Evolutionary conservation across 2,113 vertebrate genomes (phyloP).

Genomic region (Microcebus murinus): DNA sequence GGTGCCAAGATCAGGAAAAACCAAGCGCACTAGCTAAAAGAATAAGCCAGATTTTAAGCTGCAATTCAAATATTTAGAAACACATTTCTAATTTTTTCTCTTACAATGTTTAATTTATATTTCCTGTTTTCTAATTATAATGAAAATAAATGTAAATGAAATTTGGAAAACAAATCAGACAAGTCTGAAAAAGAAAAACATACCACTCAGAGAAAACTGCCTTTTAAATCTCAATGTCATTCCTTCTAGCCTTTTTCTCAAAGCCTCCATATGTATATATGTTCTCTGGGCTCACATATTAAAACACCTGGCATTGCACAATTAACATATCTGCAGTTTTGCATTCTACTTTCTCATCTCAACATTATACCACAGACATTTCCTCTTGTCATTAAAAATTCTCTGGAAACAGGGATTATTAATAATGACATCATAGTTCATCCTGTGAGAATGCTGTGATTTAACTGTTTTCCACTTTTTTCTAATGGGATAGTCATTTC

Average conservation of each 20-base stretch:
- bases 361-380: not conserved
- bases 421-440: not conserved
- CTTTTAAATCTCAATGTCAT: not conserved
- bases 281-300: no score
- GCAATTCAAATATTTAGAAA: not conserved
- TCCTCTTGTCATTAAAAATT: not conserved
- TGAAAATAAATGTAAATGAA: not conserved
- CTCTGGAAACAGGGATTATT: not conserved
- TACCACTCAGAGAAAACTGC: not conserved
- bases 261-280: fast-evolving
- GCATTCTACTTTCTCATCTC: not conserved
- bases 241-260: not conserved
- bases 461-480: not conserved
- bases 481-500: not conserved
- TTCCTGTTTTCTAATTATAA: not conserved
- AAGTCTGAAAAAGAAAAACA: not conserved
- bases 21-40: constrained; percentile 78
- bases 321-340: not conserved
- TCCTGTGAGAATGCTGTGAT: not conserved
- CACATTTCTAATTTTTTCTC: not conserved
- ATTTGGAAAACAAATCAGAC: not conserved
- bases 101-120: not conserved
- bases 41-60: not conserved
- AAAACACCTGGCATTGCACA: not conserved
- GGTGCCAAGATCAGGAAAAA: constrained; percentile 81